Percentiles rank a stretch among this genome's conserved stretches.
Conservation (phyloP, 2,888 invertebrate genomes). For the Bimastos eiseni region DNA sequence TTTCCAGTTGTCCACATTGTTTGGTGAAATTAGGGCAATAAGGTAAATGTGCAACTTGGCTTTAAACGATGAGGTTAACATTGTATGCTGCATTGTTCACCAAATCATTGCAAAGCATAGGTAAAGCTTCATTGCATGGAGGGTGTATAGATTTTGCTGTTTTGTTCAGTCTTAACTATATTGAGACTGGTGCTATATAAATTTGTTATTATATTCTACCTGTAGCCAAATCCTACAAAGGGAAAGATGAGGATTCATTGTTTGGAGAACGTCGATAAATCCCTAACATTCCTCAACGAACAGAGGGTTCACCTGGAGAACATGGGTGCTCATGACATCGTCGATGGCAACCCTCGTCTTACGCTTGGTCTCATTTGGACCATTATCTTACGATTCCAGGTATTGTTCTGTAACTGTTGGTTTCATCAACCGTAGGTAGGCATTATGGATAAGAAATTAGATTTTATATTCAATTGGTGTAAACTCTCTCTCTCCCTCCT, state of each 20-base stretch:
- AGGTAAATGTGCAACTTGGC: no score
- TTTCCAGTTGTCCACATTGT: not conserved
- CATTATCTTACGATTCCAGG: slow-evolving; percentile 98
- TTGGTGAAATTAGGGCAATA: not conserved
- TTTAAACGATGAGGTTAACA: not conserved
- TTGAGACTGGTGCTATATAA: not conserved
- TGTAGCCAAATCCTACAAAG: slow-evolving; percentile 88
- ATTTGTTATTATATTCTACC: slow-evolving; percentile 30
- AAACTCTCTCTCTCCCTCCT: no score
- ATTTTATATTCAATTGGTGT: no score
- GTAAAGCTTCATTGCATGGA: no score
- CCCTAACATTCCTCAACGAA: slow-evolving; percentile 92
- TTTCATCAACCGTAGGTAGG: not conserved
- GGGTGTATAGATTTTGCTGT: no score
- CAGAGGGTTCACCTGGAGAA: slow-evolving; percentile 98
- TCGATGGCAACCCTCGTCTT: slow-evolving; percentile 94
- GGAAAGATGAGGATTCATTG: slow-evolving; percentile 99
- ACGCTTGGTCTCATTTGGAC: slow-evolving; percentile 99
- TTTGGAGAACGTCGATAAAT: slow-evolving; percentile 99
- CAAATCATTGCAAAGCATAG: no score
- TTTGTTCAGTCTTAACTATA: no score
- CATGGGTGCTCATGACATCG: slow-evolving; percentile 98
- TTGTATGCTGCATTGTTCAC: not conserved
- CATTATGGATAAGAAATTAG: not conserved
- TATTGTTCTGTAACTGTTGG: slow-evolving; percentile 54